These are phyloP conservation scores for Taenaris catops DNA, from an alignment of 2,888 invertebrate genomes.

Conservation along the genomic window DNA sequence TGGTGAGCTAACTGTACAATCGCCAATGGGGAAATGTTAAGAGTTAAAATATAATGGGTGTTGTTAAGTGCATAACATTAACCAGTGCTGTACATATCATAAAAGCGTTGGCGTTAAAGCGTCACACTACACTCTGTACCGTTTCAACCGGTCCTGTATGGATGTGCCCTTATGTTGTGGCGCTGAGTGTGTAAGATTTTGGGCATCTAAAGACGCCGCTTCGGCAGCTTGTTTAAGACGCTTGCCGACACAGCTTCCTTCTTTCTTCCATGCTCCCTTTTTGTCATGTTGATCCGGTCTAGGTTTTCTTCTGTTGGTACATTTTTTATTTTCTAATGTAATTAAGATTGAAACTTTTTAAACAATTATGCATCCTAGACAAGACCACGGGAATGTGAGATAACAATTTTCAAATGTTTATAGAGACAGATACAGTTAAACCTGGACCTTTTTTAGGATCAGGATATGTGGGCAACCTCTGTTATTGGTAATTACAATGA, in stretches of 20 bases:
- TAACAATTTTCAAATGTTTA: too few relatives aligned
- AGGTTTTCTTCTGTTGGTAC: slow-evolving; percentile 69
- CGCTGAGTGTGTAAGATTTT: slow-evolving; percentile 34
- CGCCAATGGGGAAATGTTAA: too few relatives aligned
- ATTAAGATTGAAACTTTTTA: background rate
- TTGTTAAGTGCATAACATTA: slow-evolving; percentile 6
- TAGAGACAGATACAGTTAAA: too few relatives aligned
- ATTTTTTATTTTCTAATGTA: slow-evolving; percentile 16
- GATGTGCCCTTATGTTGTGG: slow-evolving; percentile 33
- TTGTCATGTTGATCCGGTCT: slow-evolving; percentile 46
- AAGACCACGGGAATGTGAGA: too few relatives aligned
- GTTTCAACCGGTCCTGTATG: slow-evolving; percentile 63
- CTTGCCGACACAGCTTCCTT: slow-evolving; percentile 53
- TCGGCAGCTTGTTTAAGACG: slow-evolving; percentile 56
- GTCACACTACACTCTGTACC: slow-evolving; percentile 41
- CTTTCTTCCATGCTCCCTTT: slow-evolving; percentile 52
- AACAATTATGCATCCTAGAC: slow-evolving; percentile 1
- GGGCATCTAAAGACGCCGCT: slow-evolving; percentile 51
- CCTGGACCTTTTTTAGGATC: too few relatives aligned
- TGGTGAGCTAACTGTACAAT: too few relatives aligned
- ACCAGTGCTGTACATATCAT: slow-evolving; percentile 7
- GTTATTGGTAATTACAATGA: too few relatives aligned
- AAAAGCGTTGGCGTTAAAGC: slow-evolving; percentile 4
- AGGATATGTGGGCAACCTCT: too few relatives aligned
- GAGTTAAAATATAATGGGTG: too few relatives aligned